Conservation (phyloP, 2,888 invertebrate genomes). For the Uloborus plumipes region DNA sequence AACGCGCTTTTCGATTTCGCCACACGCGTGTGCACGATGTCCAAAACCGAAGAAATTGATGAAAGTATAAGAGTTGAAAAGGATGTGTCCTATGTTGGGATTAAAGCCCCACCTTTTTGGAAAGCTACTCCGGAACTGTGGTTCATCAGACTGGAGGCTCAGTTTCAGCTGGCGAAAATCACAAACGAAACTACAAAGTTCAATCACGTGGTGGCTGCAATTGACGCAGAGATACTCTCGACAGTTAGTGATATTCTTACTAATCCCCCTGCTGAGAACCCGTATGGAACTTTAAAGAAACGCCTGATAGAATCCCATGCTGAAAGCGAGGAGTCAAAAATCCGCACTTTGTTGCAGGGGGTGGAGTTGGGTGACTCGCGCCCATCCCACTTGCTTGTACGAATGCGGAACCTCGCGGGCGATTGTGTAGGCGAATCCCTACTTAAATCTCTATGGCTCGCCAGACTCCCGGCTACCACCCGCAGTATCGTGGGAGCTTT, state of each 20-base stretch:
- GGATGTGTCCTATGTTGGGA: not conserved
- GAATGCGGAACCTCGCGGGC: not conserved
- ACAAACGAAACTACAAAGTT: not conserved
- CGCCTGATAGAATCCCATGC: not conserved
- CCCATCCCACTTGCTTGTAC: not conserved
- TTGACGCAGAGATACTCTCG: too few species aligned
- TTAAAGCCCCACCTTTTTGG: not conserved
- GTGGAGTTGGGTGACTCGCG: not conserved
- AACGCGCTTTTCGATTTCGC: too few species aligned
- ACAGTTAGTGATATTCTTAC: too few species aligned
- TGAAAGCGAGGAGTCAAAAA: not conserved
- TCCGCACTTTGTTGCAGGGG: not conserved
- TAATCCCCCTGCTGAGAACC: too few species aligned
- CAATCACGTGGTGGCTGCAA: not conserved
- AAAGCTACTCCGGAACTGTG: slow-evolving; percentile 1
- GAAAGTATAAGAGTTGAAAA: too few species aligned
- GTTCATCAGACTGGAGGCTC: not conserved
- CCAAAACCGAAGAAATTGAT: not conserved
- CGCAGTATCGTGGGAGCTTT: not conserved
- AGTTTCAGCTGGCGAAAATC: not conserved
- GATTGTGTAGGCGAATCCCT: not conserved
- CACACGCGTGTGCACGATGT: too few species aligned
- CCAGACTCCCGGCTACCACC: not conserved
- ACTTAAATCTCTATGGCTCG: not conserved
- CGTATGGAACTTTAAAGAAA: not conserved